Evolutionary conservation across 2,888 invertebrate species (phyloP).

Genomic region (Ecliptopera silaceata): DNA sequence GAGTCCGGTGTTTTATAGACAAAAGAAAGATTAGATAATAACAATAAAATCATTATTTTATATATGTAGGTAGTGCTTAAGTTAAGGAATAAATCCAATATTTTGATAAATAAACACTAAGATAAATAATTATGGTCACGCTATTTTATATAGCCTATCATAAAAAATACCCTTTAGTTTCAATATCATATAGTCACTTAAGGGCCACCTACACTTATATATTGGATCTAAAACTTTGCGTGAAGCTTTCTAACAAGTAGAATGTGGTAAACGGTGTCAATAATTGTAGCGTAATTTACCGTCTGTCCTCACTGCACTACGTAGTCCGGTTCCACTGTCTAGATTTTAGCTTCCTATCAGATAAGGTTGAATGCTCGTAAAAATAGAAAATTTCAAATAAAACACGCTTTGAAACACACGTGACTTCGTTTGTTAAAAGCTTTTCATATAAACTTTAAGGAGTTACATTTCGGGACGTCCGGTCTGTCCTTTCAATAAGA

Average conservation of each 20-base stretch:
- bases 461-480: neutral
- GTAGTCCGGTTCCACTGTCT: constrained; percentile 25
- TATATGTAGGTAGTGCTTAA: no score
- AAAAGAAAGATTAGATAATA: no score
- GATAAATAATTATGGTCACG: no score
- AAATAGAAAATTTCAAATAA: constrained; percentile 43
- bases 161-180: no score
- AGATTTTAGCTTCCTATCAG: constrained; percentile 10
- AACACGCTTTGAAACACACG: neutral
- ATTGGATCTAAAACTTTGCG: neutral
- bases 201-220: neutral
- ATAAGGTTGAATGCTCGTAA: constrained; percentile 34
- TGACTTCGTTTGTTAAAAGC: neutral
- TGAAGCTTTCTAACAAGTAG: constrained; percentile 20
- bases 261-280: constrained; percentile 16
- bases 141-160: no score
- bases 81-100: no score
- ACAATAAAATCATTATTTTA: no score
- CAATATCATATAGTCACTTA: neutral
- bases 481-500: neutral
- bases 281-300: constrained; percentile 18
- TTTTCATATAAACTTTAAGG: neutral
- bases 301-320: constrained; percentile 14
- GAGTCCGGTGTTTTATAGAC: no score
- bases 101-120: no score